phyloP scores from a whole-genome alignment of 1,140 invertebrate genomes.

The Sipha flava region DNA sequence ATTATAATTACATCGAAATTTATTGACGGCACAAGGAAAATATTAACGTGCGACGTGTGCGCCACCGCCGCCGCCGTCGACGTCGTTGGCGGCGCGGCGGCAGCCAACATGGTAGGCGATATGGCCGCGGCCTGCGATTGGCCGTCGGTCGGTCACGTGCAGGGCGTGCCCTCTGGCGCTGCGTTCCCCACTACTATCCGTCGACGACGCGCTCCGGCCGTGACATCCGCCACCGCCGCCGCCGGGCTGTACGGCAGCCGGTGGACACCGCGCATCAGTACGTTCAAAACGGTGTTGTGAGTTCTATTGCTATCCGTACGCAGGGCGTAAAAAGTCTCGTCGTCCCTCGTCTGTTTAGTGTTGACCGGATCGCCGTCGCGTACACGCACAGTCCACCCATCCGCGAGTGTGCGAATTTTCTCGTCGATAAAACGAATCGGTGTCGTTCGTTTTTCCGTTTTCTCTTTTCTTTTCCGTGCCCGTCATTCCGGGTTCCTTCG shows the following conservation, averaged over 20 bases:
- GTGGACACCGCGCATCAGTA: constrained; percentile 34
- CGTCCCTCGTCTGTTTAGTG: not conserved
- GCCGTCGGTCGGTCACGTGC: constrained; percentile 50
- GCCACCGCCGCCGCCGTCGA: not conserved
- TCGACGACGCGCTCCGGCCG: constrained; percentile 19
- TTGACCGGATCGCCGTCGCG: not conserved
- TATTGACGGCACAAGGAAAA: too few species aligned
- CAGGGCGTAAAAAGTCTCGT: not conserved
- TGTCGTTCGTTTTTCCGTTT: not conserved
- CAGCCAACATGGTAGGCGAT: constrained; percentile 27
- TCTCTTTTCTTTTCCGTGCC: not conserved
- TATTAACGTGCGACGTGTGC: too few species aligned
- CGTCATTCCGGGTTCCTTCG: too few species aligned
- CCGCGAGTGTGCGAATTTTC: not conserved
- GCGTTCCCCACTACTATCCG: constrained; percentile 40
- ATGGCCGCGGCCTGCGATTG: constrained; percentile 48
- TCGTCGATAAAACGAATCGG: not conserved
- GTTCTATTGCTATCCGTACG: not conserved
- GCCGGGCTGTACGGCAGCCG: constrained; percentile 41
- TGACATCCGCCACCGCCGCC: constrained; percentile 24
- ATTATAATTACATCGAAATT: too few species aligned
- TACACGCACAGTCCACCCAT: not conserved
- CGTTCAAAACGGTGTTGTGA: not conserved
- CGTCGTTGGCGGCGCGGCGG: not conserved
- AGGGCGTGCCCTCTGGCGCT: constrained; percentile 47